These are phyloP conservation scores for Julus scandinavius DNA, from an alignment of 2,888 invertebrate genomes.

Conservation along the genomic window DNA sequence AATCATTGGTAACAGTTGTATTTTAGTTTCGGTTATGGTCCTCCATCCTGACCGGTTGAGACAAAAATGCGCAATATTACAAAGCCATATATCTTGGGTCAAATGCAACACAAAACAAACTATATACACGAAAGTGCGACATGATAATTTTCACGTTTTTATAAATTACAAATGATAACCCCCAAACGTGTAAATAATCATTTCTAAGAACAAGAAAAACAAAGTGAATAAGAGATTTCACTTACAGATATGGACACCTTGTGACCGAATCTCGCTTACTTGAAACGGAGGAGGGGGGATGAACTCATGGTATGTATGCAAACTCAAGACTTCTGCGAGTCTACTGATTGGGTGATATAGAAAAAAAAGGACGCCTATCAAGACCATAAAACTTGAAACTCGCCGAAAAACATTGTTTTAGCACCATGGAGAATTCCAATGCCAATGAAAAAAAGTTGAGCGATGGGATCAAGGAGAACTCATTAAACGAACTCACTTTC, in stretches of 20 bases:
- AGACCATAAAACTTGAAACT: background rate
- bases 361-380: background rate
- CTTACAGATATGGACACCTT: background rate
- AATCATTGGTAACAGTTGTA: background rate
- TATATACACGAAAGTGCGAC: constrained; percentile 22
- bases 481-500: constrained; percentile 8
- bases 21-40: no score
- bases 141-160: background rate
- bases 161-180: constrained; percentile 10
- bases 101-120: constrained; percentile 44
- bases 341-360: background rate
- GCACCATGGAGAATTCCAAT: constrained; percentile 5
- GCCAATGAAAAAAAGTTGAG: background rate
- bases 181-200: background rate
- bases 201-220: background rate
- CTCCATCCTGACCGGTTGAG: background rate
- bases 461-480: constrained; percentile 10
- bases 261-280: background rate
- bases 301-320: background rate
- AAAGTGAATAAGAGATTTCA: background rate
- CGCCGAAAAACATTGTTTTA: background rate
- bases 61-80: background rate
- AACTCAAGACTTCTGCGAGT: background rate
- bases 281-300: background rate
- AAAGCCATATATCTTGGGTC: background rate